Base-by-base conservation (phyloP, 2,113 vertebrate genomes). In the Misgurnus anguillicaudatus region DNA sequence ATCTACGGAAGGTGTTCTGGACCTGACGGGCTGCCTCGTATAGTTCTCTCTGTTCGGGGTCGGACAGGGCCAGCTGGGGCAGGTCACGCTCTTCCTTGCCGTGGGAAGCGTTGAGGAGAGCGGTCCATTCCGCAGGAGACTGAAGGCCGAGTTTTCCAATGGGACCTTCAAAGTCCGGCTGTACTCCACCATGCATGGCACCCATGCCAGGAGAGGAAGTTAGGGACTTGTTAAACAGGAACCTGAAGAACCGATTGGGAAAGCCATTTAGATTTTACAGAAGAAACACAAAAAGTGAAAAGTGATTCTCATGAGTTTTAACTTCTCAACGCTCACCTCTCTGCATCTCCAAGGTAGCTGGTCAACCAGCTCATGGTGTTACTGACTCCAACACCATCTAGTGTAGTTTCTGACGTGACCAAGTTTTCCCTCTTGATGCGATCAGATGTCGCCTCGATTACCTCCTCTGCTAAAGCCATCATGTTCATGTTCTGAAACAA, bases 401-500 rank as follows among this genome's bases (percentile, higher is more conserved):
- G 87, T 0, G 93, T 86, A 24, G 89, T 83, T 79, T 96, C 96
- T 89, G 92, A 83, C 41, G 94, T 90, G 87, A 93, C 92, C 83
- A 95, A 95, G 84, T 89, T 94, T 87, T 97, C 96, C 85, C 94
- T 94, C 89, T 99, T 98, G 84, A 98, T 96, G 81, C 96, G 92
- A 72, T 95, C 94, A 45, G 94, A 91, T 3, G 96, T 97, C 65
- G 95, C 95, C 88, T 98, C 96, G 38, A 97, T 96, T 73, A 99
- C 98, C 90, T 99, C 96, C 84, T 99, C 98, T 0, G 97, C 96
- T 85, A 99, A 86, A 77, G 96, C 96, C 86, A 98, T 96, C 92
- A 99, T 95, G 87, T 98, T 97, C 88, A 96, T 67, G 53, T 70
- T 70, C 83, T 84, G 60, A 58, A 84, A 81, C 24, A 75, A 13